Base-by-base conservation (phyloP, 2,888 invertebrate genomes). In the Allacma fusca region DNA sequence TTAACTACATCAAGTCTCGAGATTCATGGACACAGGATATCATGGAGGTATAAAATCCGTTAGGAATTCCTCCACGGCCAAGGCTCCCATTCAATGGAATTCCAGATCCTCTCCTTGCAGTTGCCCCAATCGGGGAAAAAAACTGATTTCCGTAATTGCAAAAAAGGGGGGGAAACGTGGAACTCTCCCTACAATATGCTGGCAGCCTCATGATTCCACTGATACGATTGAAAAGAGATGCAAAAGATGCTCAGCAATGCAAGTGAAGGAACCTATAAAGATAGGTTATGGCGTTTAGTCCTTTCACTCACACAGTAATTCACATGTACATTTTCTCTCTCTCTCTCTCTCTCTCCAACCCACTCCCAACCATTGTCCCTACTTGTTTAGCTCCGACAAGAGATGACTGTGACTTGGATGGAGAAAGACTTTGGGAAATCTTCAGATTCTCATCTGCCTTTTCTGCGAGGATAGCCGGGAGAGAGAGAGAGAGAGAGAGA, bases 101-200 rank as follows among this genome's bases (percentile, higher is more conserved):
- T 40, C 13, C 40, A 40, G 5, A 40, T 9, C 5, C 13, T 40
- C 13, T 40, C 40, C 5, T 40, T 40, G 40, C n/a, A n/a, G n/a
- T n/a, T n/a, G n/a, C n/a, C n/a, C n/a, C n/a, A n/a, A n/a, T 16
- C 19, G 7, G 59, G 12, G 50, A 71, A 28, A 71, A 64, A 74
- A 74, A 62, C 64, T 74, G 64, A 64, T 74, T 74, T 74, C 73
- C 73, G 73, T 74, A 74, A 74, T 74, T 74, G 73, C 64, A 74
- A 74, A 74, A 74, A 74, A 74, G 64, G 73, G 73, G 62, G n/a
- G 9, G 23, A 23, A 59, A 59, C 23, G 59, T 13, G 23, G 5
- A 59, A 59, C 57, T 62, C 29, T 67, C 16, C 29, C n/a, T 21
- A 40, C 23, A 50, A 13, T n/a, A 50, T 70, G 43, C 43, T 43